Evolutionary conservation across 2,113 vertebrate genomes (phyloP).

Genomic region (Phaethornis superciliosus): DNA sequence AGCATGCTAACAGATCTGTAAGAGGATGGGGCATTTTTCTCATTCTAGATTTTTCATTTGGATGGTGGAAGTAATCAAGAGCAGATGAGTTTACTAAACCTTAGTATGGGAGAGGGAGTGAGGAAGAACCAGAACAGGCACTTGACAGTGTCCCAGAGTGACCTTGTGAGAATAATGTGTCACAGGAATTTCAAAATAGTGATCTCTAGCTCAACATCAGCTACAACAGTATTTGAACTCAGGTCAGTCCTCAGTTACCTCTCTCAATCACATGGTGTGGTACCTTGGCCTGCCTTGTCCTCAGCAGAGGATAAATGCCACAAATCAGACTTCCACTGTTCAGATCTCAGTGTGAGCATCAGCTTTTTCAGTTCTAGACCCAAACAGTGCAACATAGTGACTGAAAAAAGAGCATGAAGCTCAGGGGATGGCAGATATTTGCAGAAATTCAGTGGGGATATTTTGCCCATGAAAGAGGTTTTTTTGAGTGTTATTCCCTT

Average conservation of each 20-base stretch:
- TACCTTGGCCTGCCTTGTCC: background rate
- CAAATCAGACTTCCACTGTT: background rate
- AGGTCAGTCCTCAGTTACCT: background rate
- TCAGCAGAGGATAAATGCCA: background rate
- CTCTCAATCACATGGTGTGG: background rate
- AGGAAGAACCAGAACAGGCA: background rate
- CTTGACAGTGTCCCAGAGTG: background rate
- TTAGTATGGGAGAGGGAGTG: background rate
- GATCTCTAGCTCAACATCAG: background rate
- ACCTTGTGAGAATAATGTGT: background rate
- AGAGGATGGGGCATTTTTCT: background rate
- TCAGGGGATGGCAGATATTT: background rate
- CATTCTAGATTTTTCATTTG: constrained; percentile 40
- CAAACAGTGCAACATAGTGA: background rate
- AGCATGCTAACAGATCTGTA: constrained; percentile 43
- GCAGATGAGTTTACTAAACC: background rate
- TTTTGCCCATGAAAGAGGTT: background rate
- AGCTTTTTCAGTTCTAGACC: background rate
- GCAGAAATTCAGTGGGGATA: background rate
- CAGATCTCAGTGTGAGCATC: background rate
- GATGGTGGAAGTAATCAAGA: background rate
- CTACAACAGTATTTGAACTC: background rate
- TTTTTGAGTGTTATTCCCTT: background rate
- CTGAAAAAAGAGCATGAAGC: background rate
- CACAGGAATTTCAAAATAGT: background rate